Percentiles rank a stretch among this genome's conserved stretches.
These are phyloP conservation scores for Origma solitaria DNA, from an alignment of 2,113 vertebrate genomes.

Conservation along the genomic window DNA sequence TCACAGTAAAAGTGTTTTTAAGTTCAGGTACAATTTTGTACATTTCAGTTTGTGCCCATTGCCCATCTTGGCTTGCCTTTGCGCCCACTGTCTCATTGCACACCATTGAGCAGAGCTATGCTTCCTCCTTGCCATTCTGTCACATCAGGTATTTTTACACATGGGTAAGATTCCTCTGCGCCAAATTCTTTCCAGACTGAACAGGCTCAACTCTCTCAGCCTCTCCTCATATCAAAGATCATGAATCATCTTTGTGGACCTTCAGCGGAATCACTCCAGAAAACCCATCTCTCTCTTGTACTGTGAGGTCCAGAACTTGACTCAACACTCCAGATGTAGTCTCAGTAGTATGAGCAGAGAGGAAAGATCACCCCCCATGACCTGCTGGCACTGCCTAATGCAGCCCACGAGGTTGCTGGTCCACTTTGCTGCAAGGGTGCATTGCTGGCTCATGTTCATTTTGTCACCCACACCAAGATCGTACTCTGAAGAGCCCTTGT, in stretches of 20 bases:
- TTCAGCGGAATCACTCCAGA: neutral
- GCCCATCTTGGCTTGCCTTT: neutral
- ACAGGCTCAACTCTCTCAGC: neutral
- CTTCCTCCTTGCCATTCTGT: neutral
- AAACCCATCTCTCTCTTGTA: neutral
- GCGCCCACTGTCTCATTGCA: neutral
- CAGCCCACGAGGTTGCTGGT: neutral
- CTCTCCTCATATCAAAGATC: neutral
- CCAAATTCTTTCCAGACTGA: neutral
- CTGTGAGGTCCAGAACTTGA: neutral
- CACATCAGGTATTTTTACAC: neutral
- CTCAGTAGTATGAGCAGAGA: neutral
- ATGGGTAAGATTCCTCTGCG: neutral
- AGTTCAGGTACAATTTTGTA: neutral
- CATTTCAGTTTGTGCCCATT: neutral
- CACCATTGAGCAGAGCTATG: neutral
- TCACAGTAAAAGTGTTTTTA: neutral
- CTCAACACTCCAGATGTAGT: neutral
- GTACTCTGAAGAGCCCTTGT: neutral
- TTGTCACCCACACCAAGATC: neutral
- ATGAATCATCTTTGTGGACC: neutral
- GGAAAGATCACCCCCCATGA: neutral
- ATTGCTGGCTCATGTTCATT: accelerated
- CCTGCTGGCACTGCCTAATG: neutral
- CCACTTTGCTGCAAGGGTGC: neutral